phyloP scores from a whole-genome alignment of 2,797 vertebrate species.

The Brachyalestes nurse region DNA sequence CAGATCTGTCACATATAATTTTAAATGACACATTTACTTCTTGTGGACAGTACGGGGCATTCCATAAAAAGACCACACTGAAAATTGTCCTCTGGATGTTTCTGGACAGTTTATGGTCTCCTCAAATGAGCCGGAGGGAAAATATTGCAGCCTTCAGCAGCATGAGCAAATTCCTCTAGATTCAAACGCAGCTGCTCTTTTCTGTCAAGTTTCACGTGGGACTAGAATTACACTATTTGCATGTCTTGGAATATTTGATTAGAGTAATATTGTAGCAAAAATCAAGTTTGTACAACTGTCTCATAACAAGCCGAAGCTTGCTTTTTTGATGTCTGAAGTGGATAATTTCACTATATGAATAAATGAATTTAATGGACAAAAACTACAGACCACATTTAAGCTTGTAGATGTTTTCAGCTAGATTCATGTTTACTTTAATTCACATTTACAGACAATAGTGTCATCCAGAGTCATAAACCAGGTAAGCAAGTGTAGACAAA shows the following conservation, averaged over 20 bases:
- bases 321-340: no score
- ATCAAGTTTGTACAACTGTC: no score
- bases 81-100: background rate
- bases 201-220: background rate
- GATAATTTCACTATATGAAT: no score
- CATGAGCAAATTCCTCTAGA: background rate
- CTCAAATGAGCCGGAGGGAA: background rate
- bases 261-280: background rate
- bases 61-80: background rate
- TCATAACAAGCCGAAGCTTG: no score
- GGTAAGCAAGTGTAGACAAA: background rate
- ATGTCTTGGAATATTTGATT: background rate
- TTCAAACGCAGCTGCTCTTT: background rate
- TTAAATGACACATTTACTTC: background rate
- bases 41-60: no score
- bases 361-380: no score
- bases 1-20: background rate
- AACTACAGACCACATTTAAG: no score
- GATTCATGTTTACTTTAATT: no score
- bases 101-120: background rate
- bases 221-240: background rate
- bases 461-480: background rate
- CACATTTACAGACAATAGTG: no score
- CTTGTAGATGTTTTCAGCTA: no score
- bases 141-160: conserved; percentile 1